Conservation (phyloP, 2,888 invertebrate species). For the Meiosimyza platycephala region DNA sequence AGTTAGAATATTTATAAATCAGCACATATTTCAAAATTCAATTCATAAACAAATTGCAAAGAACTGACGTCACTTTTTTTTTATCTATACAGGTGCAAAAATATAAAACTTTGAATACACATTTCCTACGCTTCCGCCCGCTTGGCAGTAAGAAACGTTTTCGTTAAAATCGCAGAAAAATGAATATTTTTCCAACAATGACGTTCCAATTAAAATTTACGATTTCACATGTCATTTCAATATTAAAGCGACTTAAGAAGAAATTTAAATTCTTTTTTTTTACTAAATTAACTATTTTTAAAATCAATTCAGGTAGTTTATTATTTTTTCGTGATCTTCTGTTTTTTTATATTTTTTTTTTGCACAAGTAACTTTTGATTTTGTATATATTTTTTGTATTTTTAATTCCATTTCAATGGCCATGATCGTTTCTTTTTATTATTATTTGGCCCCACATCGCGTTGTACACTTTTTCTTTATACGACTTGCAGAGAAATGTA, state of each 20-base stretch:
- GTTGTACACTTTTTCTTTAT: conserved; percentile 37
- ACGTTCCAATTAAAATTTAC: neutral
- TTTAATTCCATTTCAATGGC: conserved; percentile 6
- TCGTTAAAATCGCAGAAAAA: neutral
- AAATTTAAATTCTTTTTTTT: too few species aligned
- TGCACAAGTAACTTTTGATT: neutral
- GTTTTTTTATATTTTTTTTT: neutral
- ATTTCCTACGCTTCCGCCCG: too few species aligned
- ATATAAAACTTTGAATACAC: neutral
- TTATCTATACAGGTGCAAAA: conserved; percentile 23
- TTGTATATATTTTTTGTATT: neutral
- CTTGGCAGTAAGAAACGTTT: neutral
- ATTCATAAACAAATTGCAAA: conserved; percentile 6
- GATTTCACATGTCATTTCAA: too few species aligned
- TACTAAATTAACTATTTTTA: too few species aligned
- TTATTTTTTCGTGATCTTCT: neutral
- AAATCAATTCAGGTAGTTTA: too few species aligned
- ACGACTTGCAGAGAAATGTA: conserved; percentile 8
- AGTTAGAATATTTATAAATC: too few species aligned
- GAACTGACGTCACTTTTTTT: conserved; percentile 23
- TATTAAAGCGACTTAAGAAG: too few species aligned
- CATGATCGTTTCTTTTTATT: conserved; percentile 13
- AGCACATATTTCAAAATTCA: neutral
- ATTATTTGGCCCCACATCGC: neutral
- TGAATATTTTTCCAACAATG: neutral